phyloP scores from a whole-genome alignment of 1,140 invertebrate genomes.

The Eupristina koningsbergeri region DNA sequence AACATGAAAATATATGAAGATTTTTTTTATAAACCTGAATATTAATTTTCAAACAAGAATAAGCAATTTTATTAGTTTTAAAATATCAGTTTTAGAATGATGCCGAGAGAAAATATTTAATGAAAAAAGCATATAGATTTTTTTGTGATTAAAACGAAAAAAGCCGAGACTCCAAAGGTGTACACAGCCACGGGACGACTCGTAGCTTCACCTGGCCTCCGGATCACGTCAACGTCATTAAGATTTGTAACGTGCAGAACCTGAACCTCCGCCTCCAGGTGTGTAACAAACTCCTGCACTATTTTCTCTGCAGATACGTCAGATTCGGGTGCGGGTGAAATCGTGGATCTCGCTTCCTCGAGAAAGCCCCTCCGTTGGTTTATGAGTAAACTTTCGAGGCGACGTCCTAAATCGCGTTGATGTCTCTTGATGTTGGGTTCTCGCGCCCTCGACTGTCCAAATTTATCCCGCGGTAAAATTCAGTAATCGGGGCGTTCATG shows the following conservation, averaged over 20 bases:
- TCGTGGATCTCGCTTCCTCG: neutral
- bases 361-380: neutral
- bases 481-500: no score
- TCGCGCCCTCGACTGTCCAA: no score
- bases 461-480: neutral
- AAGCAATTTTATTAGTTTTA: no score
- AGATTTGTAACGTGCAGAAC: slow-evolving; percentile 30
- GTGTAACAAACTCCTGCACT: slow-evolving; percentile 1
- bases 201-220: neutral
- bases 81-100: no score
- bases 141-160: no score
- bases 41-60: no score
- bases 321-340: neutral
- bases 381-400: neutral
- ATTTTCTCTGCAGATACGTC: neutral
- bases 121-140: no score
- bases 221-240: slow-evolving; percentile 27
- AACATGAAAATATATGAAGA: no score
- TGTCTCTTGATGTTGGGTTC: no score
- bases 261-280: neutral
- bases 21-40: no score
- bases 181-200: neutral
- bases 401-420: neutral
- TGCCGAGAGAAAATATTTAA: no score
- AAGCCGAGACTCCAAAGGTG: neutral